phyloP scores from a whole-genome alignment of 2,113 vertebrate genomes.

The Sylvilagus bachmani region DNA sequence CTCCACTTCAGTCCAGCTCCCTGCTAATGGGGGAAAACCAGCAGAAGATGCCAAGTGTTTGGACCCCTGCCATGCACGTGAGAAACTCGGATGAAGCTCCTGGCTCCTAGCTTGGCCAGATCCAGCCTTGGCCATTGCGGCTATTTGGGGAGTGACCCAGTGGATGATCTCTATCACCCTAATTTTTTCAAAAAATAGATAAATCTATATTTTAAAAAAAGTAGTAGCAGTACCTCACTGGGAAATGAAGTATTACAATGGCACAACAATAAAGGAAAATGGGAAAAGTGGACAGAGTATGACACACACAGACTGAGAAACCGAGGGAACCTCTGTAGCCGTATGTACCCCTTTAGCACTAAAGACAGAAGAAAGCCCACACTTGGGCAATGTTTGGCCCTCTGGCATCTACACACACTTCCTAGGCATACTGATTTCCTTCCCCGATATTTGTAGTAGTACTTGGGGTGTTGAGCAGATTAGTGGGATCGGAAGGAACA shows the following conservation, averaged over 20 bases:
- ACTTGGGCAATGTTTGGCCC: not conserved
- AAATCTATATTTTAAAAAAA: too few species aligned
- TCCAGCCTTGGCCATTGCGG: too few species aligned
- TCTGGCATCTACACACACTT: not conserved
- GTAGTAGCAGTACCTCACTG: not conserved
- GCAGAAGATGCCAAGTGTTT: too few species aligned
- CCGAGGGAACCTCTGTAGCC: constrained; percentile 26
- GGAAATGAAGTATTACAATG: constrained; percentile 65
- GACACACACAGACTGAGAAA: constrained; percentile 62
- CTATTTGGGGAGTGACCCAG: too few species aligned
- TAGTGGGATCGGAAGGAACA: not conserved
- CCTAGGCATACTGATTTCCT: not conserved
- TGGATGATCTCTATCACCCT: too few species aligned
- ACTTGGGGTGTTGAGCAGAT: not conserved
- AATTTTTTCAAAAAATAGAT: too few species aligned
- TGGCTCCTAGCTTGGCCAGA: too few species aligned
- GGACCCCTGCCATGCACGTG: too few species aligned
- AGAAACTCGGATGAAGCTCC: too few species aligned
- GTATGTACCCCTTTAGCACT: fast-evolving
- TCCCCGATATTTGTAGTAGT: not conserved
- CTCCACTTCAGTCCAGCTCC: too few species aligned
- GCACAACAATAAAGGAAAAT: constrained; percentile 83
- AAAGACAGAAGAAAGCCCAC: not conserved
- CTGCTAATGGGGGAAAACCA: too few species aligned
- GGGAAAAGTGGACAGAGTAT: constrained; percentile 47